Evolutionary conservation across 2,113 vertebrate genomes (phyloP).

Genomic region (pig (Sus scrofa)): DNA sequence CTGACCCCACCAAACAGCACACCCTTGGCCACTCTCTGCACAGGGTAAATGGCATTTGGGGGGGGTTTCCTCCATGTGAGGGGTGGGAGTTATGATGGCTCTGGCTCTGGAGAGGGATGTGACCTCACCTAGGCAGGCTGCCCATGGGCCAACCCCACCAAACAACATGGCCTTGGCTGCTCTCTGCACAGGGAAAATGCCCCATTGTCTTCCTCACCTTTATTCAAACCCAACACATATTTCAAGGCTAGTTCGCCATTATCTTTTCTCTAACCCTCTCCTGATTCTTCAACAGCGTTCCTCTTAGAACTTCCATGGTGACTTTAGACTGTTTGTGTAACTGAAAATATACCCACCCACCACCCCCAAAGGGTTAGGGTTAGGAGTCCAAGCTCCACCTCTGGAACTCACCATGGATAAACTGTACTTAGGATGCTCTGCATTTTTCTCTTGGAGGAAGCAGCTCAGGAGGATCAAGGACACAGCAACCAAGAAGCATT

Average conservation of each 20-base stretch:
- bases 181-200: neutral
- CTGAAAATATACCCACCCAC: neutral
- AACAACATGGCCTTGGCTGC: no score
- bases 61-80: no score
- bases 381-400: neutral
- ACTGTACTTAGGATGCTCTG: neutral
- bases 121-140: no score
- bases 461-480: constrained; percentile 11
- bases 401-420: neutral
- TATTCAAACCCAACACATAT: neutral
- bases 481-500: neutral
- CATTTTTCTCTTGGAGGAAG: neutral
- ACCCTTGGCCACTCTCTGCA: neutral
- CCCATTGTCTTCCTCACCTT: neutral
- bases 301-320: neutral
- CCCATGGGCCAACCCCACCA: no score
- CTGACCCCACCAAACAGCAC: no score
- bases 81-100: no score
- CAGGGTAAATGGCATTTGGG: neutral
- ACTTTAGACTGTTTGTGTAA: neutral
- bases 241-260: neutral
- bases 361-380: neutral
- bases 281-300: neutral
- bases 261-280: neutral
- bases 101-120: no score